phyloP scores from a whole-genome alignment of 23 tunicate genomes.

The Phallusia fumigata region DNA sequence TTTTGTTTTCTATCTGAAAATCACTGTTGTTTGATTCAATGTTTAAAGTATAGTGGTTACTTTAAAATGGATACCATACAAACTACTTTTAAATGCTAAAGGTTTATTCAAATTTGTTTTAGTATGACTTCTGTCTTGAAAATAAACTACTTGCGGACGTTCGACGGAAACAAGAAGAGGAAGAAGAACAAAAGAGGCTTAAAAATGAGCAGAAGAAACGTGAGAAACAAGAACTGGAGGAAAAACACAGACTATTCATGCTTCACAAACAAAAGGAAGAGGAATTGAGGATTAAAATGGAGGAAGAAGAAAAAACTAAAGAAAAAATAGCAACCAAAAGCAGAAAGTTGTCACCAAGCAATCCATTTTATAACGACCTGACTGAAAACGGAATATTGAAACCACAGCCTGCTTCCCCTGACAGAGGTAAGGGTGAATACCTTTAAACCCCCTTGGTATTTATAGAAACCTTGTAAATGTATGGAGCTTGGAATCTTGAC shows the following conservation, averaged over 20 bases:
- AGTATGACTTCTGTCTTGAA: constrained; percentile 44
- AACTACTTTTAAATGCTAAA: not conserved
- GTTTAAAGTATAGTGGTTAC: not conserved
- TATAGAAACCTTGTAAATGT: no score
- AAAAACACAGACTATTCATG: constrained; percentile 8
- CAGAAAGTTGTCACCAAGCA: constrained; percentile 13
- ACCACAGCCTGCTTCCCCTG: constrained; percentile 30
- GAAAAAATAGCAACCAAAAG: not conserved
- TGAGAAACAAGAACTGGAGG: constrained; percentile 15
- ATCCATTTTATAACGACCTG: constrained; percentile 41
- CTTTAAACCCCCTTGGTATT: no score
- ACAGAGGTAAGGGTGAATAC: constrained; percentile 28
- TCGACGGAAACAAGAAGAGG: not conserved
- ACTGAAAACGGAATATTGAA: constrained; percentile 28
- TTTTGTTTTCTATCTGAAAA: no score
- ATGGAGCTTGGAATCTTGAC: no score
- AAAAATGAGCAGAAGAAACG: constrained; percentile 1
- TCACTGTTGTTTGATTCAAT: not conserved
- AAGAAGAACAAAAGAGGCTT: constrained; percentile 10
- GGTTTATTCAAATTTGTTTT: not conserved
- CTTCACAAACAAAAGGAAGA: constrained; percentile 10
- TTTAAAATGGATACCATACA: no score
- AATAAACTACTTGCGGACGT: constrained; percentile 10
- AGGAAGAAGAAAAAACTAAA: not conserved
- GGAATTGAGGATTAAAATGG: not conserved